Base-by-base conservation (phyloP, 2,888 invertebrate species). In the Platynereis dumerilii region DNA sequence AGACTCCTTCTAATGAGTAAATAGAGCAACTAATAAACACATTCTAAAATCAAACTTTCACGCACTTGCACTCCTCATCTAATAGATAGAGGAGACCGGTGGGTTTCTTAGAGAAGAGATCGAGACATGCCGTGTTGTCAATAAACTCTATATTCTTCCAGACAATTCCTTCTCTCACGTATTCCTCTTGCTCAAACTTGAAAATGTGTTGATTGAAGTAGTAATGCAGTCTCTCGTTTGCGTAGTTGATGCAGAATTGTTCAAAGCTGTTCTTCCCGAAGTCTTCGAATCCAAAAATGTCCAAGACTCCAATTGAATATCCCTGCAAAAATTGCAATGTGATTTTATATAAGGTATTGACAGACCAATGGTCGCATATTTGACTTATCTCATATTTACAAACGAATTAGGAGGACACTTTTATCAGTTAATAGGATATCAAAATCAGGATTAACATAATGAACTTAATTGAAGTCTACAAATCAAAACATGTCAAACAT, bases 131-230 rank as follows among this genome's bases (percentile, higher is more conserved):
- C 0, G 96, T 95, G 85, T 97, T 97, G 84, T 96, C 96, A 75
- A 93, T 92, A 86, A 95, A 96, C 73, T 94, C 95, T 69, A 96
- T 96, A 82, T 95, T 94, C 68, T 93, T 94, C 96, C 96, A 96
- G 72, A 91, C 88, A 69, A 96, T 96, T 27, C 93, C 93, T 85
- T 96, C 96, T 70, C 93, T 89, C 75, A 92, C 87, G 83, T 96
- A 97, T 85, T 96, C 96, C 83, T 96, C 94, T 87, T 86, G 86
- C 82, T 96, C 96, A 80, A 96, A 96, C 86, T 96, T 95, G 86
- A 97, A 97, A 75, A 97, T 96, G 83, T 97, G 96, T 85, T 96
- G 94, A 87, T 96, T 96, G 87, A 97, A 97, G 85, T 96, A 96
- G 85, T 94, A 93, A 86, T 97, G 96, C 59, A 97, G 88, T 85